phyloP scores from a whole-genome alignment of 2,797 vertebrate species.

The Halcyon smyrnensis region DNA sequence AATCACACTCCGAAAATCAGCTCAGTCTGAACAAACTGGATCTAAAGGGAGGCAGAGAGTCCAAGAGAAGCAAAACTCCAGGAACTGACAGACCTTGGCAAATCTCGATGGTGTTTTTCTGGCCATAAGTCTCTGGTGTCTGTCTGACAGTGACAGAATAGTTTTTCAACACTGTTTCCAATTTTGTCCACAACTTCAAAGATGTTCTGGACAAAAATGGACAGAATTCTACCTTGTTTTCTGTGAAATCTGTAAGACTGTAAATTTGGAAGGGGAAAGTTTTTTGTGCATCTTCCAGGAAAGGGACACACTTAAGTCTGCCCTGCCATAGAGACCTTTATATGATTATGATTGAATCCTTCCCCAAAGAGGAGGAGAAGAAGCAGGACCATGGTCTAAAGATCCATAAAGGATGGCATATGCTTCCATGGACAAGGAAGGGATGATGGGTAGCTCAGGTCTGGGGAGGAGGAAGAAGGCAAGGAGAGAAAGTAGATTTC shows the following conservation, averaged over 20 bases:
- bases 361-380: background rate
- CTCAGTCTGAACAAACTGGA: background rate
- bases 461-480: background rate
- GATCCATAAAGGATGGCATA: background rate
- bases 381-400: background rate
- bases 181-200: background rate
- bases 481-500: background rate
- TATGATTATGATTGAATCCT: background rate
- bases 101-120: background rate
- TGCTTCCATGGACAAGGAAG: fast-evolving
- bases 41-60: background rate
- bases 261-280: background rate
- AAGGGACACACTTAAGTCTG: background rate
- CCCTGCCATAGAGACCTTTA: background rate
- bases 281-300: background rate
- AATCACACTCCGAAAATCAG: background rate
- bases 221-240: background rate
- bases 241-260: background rate
- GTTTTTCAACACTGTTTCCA: background rate
- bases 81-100: background rate
- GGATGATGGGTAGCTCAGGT: background rate
- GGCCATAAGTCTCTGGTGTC: background rate
- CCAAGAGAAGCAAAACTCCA: background rate
- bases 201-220: background rate
- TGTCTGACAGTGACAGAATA: background rate